Conservation (phyloP, 2,113 vertebrate species). For the Diglossa brunneiventris region DNA sequence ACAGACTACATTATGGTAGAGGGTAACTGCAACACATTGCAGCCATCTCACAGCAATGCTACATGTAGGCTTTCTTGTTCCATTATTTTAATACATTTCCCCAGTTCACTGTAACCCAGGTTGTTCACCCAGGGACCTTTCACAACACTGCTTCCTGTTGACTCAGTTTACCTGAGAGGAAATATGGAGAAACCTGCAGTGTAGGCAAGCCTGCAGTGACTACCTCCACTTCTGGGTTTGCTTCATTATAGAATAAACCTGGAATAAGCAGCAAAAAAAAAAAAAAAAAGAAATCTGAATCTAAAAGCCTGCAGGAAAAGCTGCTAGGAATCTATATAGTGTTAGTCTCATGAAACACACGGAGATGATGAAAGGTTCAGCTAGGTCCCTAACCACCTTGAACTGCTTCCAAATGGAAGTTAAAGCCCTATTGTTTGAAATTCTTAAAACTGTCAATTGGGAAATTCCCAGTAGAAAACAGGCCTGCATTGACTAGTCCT, state of each 20-base stretch:
- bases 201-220: background rate
- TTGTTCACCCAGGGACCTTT: background rate
- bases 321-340: background rate
- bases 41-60: background rate
- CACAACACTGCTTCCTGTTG: background rate
- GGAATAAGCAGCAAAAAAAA: background rate
- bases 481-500: conserved; percentile 37
- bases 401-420: conserved; percentile 5
- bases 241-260: background rate
- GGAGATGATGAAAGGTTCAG: background rate
- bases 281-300: background rate
- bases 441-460: background rate
- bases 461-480: conserved; percentile 20
- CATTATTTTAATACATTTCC: background rate
- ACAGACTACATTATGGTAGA: background rate
- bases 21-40: background rate
- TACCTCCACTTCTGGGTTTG: background rate
- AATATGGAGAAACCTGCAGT: background rate
- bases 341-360: background rate
- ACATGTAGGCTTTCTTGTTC: background rate
- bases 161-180: background rate
- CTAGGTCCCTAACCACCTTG: background rate
- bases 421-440: conserved; percentile 29
- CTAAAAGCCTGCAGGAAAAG: background rate
- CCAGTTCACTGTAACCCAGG: background rate